Evolutionary conservation across 2,113 vertebrate species (phyloP), one percentile per base, ranked within the genome.

Genomic region (Tiliqua scincoides): DNA sequence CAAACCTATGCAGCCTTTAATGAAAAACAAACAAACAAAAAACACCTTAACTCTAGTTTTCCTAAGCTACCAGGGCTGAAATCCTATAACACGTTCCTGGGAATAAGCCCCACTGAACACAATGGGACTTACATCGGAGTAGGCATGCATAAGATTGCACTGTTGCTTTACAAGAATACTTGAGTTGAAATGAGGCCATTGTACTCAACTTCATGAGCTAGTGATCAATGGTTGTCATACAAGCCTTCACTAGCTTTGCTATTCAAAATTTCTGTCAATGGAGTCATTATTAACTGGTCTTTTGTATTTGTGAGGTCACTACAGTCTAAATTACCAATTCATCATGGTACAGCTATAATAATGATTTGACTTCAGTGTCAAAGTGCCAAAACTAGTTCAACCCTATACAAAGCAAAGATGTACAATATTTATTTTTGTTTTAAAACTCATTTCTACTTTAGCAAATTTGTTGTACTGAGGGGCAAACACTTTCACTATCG

Each of bases 321-420:
- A 1, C 48, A 82, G 83, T n/a, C 14, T 35, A 27, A 18, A 27
- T 23, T 63, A 63, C 14, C 30, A n/a, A 15, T 37, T 72, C 10
- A 43, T 0, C 40, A 8, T 5, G 17, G 75, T 0, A 20, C 10
- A 57, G 27, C 61, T 67, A n/a, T 15, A 80, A 77, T 25, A 5
- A n/a, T 0, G 2, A 40, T 18, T 70, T 67, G 25, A 30, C 21
- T 84, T 52, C 54, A 18, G 7, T 27, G 12, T 52, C n/a, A n/a
- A 65, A 52, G 35, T 62, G 40, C 30, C 43, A 14, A 35, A 52
- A 35, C 3, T 40, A 75, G 30, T 32, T 52, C 63, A 84, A 75
- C 52, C 10, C 15, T 2, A 43, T 62, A 63, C 11, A 32, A 4
- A 14, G 23, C 57, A n/a, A 23, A n/a, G 27, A 61, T 30, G 10